A percentile compares a stretch with the other conserved stretches of the same genome.
These are phyloP conservation scores for Corvus moneduloides DNA, from an alignment of 2,113 vertebrate species.

Conservation along the genomic window DNA sequence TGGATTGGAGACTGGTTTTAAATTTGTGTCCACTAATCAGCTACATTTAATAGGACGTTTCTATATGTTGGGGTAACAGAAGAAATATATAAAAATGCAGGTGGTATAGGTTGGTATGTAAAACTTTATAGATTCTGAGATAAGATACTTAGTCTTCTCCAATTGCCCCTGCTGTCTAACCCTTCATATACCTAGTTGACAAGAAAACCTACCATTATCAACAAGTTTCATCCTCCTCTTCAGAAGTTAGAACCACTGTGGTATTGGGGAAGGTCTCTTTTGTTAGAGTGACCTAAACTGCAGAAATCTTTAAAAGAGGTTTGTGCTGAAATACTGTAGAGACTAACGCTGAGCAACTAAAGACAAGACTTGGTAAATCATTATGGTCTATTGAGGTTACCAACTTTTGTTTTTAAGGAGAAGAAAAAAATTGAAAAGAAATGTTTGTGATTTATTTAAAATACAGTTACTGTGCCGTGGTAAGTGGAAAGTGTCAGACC, in stretches of 20 bases:
- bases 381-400: neutral
- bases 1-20: neutral
- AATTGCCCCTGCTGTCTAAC: neutral
- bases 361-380: neutral
- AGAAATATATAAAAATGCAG: neutral
- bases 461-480: neutral
- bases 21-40: neutral
- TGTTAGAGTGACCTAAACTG: neutral
- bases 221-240: neutral
- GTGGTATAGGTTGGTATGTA: neutral
- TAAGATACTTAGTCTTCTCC: neutral
- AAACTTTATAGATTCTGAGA: neutral
- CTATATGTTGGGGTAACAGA: neutral
- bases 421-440: neutral
- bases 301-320: neutral
- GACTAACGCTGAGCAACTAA: neutral
- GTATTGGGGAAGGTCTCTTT: neutral
- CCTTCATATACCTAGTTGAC: neutral
- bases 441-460: neutral
- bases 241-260: neutral
- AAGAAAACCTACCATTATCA: neutral
- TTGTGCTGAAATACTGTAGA: neutral
- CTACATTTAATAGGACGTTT: neutral
- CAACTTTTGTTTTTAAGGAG: neutral
- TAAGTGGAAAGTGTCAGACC: neutral